A percentile compares a stretch with the other conserved stretches of the same genome.
These are phyloP conservation scores for Calliopsis andreniformis DNA, from an alignment of 1,140 invertebrate species.

Conservation along the genomic window DNA sequence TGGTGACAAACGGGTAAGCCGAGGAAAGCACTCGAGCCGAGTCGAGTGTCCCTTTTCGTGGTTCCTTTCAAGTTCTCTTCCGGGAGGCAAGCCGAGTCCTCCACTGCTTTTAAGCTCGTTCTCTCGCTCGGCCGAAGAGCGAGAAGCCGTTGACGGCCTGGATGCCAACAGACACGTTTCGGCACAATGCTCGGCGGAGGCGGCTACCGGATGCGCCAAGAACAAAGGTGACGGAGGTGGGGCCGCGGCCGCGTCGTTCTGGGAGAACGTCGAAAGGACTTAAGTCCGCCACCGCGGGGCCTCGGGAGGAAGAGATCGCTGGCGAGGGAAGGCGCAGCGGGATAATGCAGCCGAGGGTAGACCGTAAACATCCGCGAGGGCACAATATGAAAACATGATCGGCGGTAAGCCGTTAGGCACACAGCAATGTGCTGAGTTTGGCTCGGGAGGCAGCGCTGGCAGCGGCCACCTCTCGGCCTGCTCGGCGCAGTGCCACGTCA, in stretches of 20 bases:
- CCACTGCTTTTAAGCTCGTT: conserved; percentile 65
- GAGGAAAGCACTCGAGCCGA: conserved; percentile 59
- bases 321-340: conserved; percentile 39
- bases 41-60: conserved; percentile 64
- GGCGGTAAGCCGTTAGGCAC: conserved; percentile 72
- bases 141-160: conserved; percentile 35
- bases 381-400: conserved; percentile 77
- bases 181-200: conserved; percentile 12
- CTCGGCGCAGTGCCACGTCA: conserved; percentile 68
- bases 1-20: conserved; percentile 59
- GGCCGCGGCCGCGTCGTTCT: neutral
- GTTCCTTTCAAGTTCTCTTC: conserved; percentile 66
- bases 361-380: conserved; percentile 54
- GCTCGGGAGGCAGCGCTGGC: conserved; percentile 48
- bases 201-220: conserved; percentile 36
- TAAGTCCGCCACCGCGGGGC: conserved; percentile 51
- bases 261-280: conserved; percentile 46
- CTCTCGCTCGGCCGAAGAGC: conserved; percentile 56
- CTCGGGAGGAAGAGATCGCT: conserved; percentile 18
- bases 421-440: conserved; percentile 77
- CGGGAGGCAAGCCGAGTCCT: conserved; percentile 56
- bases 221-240: conserved; percentile 11
- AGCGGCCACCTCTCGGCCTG: conserved; percentile 47
- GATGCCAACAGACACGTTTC: conserved; percentile 51
- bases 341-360: conserved; percentile 39